Conservation (phyloP, 1,140 invertebrate species). For the Ganaspis sp. region DNA sequence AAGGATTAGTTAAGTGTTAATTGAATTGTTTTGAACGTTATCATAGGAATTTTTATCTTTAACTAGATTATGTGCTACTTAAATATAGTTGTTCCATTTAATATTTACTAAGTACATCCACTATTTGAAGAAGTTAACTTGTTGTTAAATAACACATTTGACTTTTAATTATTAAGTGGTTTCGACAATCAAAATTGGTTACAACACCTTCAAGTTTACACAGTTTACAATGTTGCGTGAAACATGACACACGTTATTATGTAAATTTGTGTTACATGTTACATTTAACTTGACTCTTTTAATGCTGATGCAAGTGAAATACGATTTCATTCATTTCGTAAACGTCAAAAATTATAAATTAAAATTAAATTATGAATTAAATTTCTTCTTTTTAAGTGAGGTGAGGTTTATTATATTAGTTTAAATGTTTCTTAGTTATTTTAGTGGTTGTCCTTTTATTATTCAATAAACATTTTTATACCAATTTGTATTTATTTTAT, state of each 20-base stretch:
- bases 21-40: too few relatives aligned
- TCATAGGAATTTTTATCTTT: too few relatives aligned
- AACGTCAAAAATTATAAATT: background rate
- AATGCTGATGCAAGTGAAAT: conserved; percentile 6
- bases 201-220: background rate
- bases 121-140: background rate
- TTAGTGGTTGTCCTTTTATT: too few relatives aligned
- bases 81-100: too few relatives aligned
- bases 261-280: conserved; percentile 8
- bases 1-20: too few relatives aligned
- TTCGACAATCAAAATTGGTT: background rate
- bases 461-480: too few relatives aligned
- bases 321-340: background rate
- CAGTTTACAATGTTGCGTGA: background rate
- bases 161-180: background rate
- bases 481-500: too few relatives aligned
- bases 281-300: background rate
- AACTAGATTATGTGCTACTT: too few relatives aligned
- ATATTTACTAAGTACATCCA: too few relatives aligned
- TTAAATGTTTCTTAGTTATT: too few relatives aligned
- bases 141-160: background rate
- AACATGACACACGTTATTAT: background rate
- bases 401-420: background rate
- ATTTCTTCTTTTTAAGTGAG: too few relatives aligned
- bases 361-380: too few relatives aligned